These are phyloP conservation scores for Myrmophylax atrothorax DNA, from an alignment of 2,113 vertebrate species.

Conservation along the genomic window DNA sequence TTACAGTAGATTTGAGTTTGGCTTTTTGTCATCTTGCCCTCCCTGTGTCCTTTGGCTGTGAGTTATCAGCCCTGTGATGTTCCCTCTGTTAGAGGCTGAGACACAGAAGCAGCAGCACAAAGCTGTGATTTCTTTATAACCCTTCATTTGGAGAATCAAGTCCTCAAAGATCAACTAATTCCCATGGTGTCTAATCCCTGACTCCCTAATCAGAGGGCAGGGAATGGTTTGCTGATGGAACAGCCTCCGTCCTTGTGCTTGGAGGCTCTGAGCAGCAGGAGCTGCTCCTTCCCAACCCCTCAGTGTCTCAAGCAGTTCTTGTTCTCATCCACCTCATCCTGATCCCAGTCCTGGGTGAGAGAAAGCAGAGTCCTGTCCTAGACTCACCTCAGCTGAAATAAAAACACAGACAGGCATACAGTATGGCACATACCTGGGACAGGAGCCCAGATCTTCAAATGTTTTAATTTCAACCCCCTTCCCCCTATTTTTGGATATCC, in stretches of 20 bases:
- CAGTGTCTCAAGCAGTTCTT: not conserved
- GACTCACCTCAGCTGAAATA: not conserved
- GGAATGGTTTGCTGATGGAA: not conserved
- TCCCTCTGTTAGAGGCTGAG: not conserved
- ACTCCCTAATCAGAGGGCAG: not conserved
- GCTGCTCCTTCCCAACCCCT: not conserved
- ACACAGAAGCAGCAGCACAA: not conserved
- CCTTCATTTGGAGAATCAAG: not conserved
- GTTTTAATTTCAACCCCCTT: slow-evolving; percentile 9
- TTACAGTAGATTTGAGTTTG: not conserved
- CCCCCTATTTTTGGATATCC: not conserved
- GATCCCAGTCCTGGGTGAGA: not conserved
- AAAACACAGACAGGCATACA: not conserved
- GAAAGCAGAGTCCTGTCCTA: not conserved
- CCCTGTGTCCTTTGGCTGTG: not conserved
- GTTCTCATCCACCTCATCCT: not conserved
- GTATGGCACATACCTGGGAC: slow-evolving; percentile 52
- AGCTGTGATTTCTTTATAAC: not conserved
- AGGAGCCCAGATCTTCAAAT: slow-evolving; percentile 39
- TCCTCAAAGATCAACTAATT: not conserved
- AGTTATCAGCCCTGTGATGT: not conserved
- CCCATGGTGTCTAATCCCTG: not conserved
- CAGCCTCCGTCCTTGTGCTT: not conserved
- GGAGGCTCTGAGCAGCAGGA: not conserved
- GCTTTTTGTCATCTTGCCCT: not conserved